phyloP scores from a whole-genome alignment of 2,888 invertebrate species.

The Campaea margaritaria region DNA sequence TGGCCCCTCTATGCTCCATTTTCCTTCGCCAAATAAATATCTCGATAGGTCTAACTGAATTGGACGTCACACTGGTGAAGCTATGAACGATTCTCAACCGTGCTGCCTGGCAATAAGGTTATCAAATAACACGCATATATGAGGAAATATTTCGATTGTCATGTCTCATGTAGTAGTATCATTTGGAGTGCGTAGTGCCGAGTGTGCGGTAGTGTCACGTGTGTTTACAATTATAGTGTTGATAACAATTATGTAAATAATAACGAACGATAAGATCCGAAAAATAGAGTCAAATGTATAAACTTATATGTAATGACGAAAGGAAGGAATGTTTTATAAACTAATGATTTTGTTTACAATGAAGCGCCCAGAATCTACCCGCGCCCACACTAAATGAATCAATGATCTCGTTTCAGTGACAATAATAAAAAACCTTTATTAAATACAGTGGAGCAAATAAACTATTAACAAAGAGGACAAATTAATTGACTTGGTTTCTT shows the following conservation, averaged over 20 bases:
- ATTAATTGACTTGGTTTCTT: neutral
- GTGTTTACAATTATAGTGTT: conserved; percentile 3
- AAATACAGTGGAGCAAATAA: neutral
- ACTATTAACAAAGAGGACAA: neutral
- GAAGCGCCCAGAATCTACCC: conserved; percentile 16
- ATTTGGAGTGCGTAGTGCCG: conserved; percentile 14
- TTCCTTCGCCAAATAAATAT: neutral
- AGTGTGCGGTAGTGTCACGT: conserved; percentile 20
- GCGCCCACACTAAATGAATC: conserved; percentile 1
- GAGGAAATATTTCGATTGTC: conserved; percentile 17
- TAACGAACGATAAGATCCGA: conserved; percentile 15
- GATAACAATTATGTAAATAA: conserved; percentile 27
- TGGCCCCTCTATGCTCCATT: conserved; percentile 8
- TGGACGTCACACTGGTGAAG: conserved; percentile 1
- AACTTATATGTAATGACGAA: neutral
- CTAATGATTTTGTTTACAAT: neutral
- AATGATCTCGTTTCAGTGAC: neutral
- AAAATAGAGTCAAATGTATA: conserved; percentile 5
- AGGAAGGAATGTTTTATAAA: neutral
- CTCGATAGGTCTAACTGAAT: conserved; percentile 11
- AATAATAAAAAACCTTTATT: neutral
- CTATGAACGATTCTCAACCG: conserved; percentile 9
- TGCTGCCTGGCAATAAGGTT: conserved; percentile 10
- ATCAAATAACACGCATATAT: neutral
- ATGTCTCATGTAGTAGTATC: conserved; percentile 1